Percentiles rank a stretch among this genome's conserved stretches.
Evolutionary conservation across 2,888 invertebrate genomes (phyloP).

Genomic region (Phytoseiulus persimilis): DNA sequence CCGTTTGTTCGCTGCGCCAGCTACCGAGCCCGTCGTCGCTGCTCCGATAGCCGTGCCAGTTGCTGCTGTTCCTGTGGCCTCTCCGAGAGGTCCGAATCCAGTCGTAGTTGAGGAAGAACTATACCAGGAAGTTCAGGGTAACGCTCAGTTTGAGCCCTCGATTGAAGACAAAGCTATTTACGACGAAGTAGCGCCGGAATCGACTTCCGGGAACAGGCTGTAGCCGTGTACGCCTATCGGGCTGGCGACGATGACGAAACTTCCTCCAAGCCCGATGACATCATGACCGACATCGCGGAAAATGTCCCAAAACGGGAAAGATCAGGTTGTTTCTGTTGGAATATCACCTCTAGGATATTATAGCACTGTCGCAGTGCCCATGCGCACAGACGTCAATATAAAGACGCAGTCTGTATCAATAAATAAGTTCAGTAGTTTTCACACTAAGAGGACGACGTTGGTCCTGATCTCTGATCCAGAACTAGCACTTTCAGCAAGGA

Average conservation of each 20-base stretch:
- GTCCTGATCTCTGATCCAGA: too few species aligned
- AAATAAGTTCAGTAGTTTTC: too few species aligned
- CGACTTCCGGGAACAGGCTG: constrained; percentile 53
- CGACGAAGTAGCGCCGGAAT: constrained; percentile 41
- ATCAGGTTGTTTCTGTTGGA: constrained; percentile 82
- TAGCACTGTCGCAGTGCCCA: too few species aligned
- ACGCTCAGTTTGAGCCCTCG: neutral
- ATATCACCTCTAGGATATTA: too few species aligned
- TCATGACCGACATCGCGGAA: constrained; percentile 72
- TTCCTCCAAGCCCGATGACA: constrained; percentile 84
- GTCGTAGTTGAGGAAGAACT: constrained; percentile 17
- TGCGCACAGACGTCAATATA: too few species aligned
- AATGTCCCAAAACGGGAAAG: constrained; percentile 64
- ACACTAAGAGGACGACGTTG: too few species aligned
- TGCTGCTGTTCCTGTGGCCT: neutral
- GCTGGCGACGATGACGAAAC: constrained; percentile 83
- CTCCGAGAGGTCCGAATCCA: neutral
- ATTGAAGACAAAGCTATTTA: constrained; percentile 28
- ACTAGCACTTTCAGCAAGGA: too few species aligned
- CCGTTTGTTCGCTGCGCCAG: too few species aligned
- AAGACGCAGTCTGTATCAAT: too few species aligned
- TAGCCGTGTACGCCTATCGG: constrained; percentile 81
- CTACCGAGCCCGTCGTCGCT: too few species aligned
- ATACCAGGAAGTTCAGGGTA: constrained; percentile 36
- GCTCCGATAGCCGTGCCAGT: neutral